phyloP scores from a whole-genome alignment of 2,113 vertebrate genomes.

The Embiotoca jacksoni region DNA sequence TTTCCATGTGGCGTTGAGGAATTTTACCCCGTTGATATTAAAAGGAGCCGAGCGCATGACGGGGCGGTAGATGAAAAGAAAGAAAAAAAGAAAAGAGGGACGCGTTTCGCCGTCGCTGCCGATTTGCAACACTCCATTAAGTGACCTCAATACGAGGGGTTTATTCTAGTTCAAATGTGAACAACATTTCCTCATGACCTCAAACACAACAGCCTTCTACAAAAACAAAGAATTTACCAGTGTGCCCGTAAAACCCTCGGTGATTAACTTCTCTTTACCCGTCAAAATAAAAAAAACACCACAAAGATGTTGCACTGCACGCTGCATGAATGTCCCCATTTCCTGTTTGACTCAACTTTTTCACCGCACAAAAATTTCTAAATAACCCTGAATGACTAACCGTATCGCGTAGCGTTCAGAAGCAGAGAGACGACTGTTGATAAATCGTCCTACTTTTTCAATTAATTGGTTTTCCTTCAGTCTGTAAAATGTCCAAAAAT shows the following conservation, averaged over 20 bases:
- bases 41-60: constrained; percentile 1
- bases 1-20: constrained; percentile 28
- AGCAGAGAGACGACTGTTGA: no score
- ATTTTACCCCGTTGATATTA: constrained; percentile 32
- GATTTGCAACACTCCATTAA: neutral
- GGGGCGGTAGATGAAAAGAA: no score
- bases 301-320: no score
- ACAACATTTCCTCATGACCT: constrained; percentile 3
- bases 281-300: neutral
- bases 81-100: neutral
- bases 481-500: no score
- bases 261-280: neutral
- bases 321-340: no score
- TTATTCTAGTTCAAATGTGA: constrained; percentile 21
- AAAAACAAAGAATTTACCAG: constrained; percentile 6
- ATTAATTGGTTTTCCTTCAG: neutral
- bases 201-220: neutral
- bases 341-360: no score
- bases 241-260: neutral
- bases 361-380: no score
- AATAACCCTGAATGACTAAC: no score
- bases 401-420: no score
- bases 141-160: neutral
- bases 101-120: constrained; percentile 9
- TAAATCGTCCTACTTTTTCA: neutral